Evolutionary conservation across 2,113 vertebrate genomes (phyloP), one percentile per base, ranked within the genome.

Genomic region (Marmota flaviventris): DNA sequence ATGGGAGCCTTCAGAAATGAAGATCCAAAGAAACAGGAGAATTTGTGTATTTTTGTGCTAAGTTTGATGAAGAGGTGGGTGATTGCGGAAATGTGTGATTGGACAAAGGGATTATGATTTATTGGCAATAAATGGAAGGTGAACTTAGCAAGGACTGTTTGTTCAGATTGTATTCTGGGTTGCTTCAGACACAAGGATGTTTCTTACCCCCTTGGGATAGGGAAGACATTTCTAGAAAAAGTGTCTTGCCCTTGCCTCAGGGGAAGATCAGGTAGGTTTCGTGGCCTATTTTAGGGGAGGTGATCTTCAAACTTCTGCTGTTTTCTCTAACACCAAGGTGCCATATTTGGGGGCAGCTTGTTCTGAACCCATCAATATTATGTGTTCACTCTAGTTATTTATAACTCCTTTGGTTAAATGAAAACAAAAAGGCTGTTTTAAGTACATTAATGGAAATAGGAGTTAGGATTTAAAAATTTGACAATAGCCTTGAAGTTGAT

Each of bases 251-350:
- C 16, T 45, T 58, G 37, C 25, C 67, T 78, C 27, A 45, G 61
- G 48, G 61, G 29, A 63, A 82, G 27, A 8, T 16, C 45, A 75
- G 65, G 13, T 51, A n/a, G 45, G 32, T 48, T 61, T 56, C 18
- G 0, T 17, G 51, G 32, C 0, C 4, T 2, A 5, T 45, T 81
- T 61, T 4, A n/a, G 14, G 8, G 65, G 22, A 91, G 10, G 2
- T 8, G 10, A 56, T 9, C 53, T 51, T 81, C 22, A 16, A 20
- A 45, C 56, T 88, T 67, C 82, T 56, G 67, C 91, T 37, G 45
- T 24, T 81, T 29, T 65, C 65, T 63, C n/a, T 65, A 27, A 75
- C 12, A 7, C 42, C 42, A 32, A 13, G 67, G 56, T 29, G 17
- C 29, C 17, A 17, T 87, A n/a, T 79, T 82, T 95, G 39, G 53